Evolutionary conservation across 2,888 invertebrate genomes (phyloP).

Genomic region (Lasioglossum vierecki): DNA sequence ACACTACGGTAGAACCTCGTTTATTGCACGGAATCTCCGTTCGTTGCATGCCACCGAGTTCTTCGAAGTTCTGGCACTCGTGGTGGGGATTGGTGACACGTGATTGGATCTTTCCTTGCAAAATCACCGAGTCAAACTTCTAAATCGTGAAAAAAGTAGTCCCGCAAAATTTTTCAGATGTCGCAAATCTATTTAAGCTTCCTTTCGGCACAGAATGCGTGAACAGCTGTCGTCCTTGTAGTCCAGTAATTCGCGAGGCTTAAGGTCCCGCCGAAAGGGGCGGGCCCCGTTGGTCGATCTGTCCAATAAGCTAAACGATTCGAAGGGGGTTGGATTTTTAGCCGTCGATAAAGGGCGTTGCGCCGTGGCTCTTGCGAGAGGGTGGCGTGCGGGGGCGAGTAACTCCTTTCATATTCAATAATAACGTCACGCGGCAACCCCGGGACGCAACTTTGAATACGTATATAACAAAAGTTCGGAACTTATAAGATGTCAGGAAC

Average conservation of each 20-base stretch:
- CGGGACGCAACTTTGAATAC: conserved; percentile 66
- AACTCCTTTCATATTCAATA: conserved; percentile 67
- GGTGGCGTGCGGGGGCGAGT: conserved; percentile 11
- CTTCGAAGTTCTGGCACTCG: not conserved
- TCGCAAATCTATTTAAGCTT: not conserved
- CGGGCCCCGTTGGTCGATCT: not conserved
- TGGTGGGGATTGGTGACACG: not conserved
- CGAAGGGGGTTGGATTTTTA: not conserved
- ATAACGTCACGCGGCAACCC: conserved; percentile 59
- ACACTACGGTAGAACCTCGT: not conserved
- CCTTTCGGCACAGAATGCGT: not conserved
- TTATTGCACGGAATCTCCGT: not conserved
- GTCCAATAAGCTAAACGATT: conserved; percentile 11
- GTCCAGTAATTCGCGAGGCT: not conserved
- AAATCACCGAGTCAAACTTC: no score
- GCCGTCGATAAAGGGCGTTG: conserved; percentile 49
- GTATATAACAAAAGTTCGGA: conserved; percentile 76
- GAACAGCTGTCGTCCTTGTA: not conserved
- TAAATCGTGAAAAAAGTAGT: no score
- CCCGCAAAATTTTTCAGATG: no score
- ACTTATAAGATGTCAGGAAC: conserved; percentile 79
- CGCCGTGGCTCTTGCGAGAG: conserved; percentile 12
- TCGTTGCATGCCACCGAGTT: not conserved
- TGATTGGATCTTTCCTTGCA: not conserved
- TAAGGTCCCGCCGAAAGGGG: not conserved